Evolutionary conservation across 2,113 vertebrate species (phyloP), one percentile per base, ranked within the genome.

Genomic region (Pithys albifrons): DNA sequence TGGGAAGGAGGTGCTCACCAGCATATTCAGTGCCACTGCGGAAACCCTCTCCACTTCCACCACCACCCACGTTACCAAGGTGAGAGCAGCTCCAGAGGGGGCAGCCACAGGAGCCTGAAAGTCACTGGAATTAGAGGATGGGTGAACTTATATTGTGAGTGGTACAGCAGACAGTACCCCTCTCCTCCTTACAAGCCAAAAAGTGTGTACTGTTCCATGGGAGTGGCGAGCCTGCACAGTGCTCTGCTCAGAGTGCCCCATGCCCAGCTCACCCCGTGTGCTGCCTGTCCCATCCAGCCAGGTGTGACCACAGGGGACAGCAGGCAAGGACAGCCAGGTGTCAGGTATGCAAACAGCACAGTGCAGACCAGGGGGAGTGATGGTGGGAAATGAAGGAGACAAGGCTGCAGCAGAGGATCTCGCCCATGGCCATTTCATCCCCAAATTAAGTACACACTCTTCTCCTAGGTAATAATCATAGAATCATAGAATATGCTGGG

Each of bases 61-160:
- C 97, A 99, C 99, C 72, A 99, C 99, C 81, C 99, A 99, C n/a
- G 99, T 99, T 94, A 99, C 99, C 97, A 99, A 99, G 99, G 99
- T 99, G 98, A 98, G 97, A 83, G 64, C 62, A 66, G 58, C 58
- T 73, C 41, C 37, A 8, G 9, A 29, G 11, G 4, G 3, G 41
- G 14, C 20, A 52, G 31, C 9, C 0, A 3, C 41, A 35, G 33
- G 10, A 31, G 49, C 54, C 58, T 39, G 37, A 35, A 55, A 57
- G 33, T 24, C 33, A 12, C 41, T 76, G 80, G 48, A 12, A 11
- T 31, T 29, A 52, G n/a, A 48, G 31, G 5, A 10, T 35, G 71
- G 33, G 17, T 43, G n/a, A 16, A 12, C 35, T 94, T 66, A 7
- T 45, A 2, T 4, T 49, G 61, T 51, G 41, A 14, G 29, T 79